Evolutionary conservation across 2,113 vertebrate genomes (phyloP).

Genomic region (Redunca redunca): DNA sequence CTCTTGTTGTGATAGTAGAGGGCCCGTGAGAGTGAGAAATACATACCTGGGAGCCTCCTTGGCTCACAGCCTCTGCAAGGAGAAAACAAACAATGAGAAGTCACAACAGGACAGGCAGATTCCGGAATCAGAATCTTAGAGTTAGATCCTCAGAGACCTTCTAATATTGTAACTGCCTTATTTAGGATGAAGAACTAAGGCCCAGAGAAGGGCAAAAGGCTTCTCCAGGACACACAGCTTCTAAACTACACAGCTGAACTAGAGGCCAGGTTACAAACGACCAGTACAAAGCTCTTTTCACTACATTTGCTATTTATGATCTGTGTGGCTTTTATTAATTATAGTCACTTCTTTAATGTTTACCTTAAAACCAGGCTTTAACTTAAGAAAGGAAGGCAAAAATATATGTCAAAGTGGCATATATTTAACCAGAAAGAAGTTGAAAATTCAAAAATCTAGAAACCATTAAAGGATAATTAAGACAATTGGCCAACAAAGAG

Average conservation of each 20-base stretch:
- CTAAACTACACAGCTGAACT: background rate
- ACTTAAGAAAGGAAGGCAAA: background rate
- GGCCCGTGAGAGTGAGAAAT: background rate
- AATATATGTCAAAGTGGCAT: background rate
- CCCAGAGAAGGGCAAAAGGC: background rate
- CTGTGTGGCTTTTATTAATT: background rate
- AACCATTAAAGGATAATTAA: background rate
- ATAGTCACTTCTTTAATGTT: background rate
- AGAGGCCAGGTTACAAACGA: background rate
- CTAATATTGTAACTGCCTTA: too few species aligned
- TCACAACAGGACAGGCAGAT: background rate
- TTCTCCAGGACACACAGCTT: background rate
- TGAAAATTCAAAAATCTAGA: background rate
- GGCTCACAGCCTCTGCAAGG: slow-evolving; percentile 48
- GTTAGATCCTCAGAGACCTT: background rate
- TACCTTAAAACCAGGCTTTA: background rate
- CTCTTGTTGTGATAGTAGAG: background rate
- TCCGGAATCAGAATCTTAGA: background rate
- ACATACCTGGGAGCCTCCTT: slow-evolving; percentile 9
- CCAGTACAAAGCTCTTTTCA: background rate
- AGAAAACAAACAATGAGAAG: background rate
- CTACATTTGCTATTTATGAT: background rate
- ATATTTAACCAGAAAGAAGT: background rate
- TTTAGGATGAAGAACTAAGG: background rate
- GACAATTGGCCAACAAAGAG: background rate